These are phyloP conservation scores for Drosophila quinaria DNA, from an alignment of 2,888 invertebrate species.

Conservation along the genomic window DNA sequence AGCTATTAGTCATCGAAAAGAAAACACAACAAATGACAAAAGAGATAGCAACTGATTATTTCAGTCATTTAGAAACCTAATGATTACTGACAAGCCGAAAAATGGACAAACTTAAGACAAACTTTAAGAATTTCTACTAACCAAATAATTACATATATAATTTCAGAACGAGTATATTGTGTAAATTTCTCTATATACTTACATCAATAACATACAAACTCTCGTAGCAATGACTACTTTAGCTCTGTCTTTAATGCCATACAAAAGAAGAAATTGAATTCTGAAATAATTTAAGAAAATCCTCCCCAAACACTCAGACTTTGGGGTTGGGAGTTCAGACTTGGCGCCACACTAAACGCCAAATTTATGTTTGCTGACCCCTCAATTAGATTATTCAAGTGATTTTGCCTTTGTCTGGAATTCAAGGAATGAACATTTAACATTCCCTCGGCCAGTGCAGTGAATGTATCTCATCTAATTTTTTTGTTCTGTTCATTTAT, in stretches of 20 bases:
- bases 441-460: too few species aligned
- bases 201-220: not conserved
- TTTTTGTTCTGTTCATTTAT: too few species aligned
- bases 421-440: not conserved
- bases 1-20: not conserved
- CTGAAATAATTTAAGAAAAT: constrained; percentile 4
- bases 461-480: too few species aligned
- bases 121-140: not conserved
- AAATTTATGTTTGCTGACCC: constrained; percentile 12
- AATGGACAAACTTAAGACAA: not conserved
- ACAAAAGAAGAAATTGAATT: constrained; percentile 3
- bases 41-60: not conserved
- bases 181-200: not conserved
- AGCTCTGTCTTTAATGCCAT: not conserved
- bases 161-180: too few species aligned
- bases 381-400: constrained; percentile 3
- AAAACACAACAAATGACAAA: not conserved
- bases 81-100: not conserved
- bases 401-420: not conserved
- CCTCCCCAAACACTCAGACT: not conserved
- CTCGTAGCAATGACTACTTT: not conserved
- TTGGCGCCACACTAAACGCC: constrained; percentile 1
- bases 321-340: not conserved
- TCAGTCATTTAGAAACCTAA: not conserved
- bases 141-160: too few species aligned